A percentile compares a stretch with the other conserved stretches of the same genome.
Conservation (phyloP, 2,888 invertebrate genomes). For the Venusia cambrica region DNA sequence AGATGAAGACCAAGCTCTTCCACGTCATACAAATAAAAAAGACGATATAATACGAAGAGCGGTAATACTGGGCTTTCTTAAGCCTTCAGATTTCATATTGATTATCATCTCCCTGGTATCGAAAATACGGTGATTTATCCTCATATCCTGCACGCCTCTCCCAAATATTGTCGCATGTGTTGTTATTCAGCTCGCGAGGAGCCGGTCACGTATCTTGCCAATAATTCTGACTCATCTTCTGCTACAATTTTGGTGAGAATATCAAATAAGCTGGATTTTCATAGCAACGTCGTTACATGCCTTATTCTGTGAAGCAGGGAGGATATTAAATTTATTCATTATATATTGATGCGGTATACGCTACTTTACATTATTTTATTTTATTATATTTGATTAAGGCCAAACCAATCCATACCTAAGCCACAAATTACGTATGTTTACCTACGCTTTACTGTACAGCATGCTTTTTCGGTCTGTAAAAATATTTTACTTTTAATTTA, state of each 20-base stretch:
- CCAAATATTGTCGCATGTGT: slow-evolving; percentile 56
- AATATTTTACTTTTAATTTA: no score
- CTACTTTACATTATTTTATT: no score
- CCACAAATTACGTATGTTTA: no score
- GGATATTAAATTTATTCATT: no score
- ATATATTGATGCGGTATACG: no score
- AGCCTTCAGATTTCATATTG: slow-evolving; percentile 1
- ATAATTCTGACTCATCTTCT: slow-evolving; percentile 73
- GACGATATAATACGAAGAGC: no score
- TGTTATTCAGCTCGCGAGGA: slow-evolving; percentile 62
- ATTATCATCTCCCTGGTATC: not conserved
- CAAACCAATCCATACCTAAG: no score
- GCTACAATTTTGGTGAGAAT: slow-evolving; percentile 69
- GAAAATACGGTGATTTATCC: slow-evolving; percentile 18
- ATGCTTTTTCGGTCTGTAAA: no score
- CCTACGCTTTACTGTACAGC: no score
- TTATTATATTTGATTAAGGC: no score
- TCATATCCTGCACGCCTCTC: slow-evolving; percentile 16
- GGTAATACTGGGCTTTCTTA: slow-evolving; percentile 5
- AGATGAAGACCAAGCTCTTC: no score
- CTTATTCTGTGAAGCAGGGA: not conserved
- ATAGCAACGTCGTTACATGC: slow-evolving; percentile 14
- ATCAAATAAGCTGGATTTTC: slow-evolving; percentile 54
- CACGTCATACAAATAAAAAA: no score
- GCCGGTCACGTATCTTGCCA: slow-evolving; percentile 66